phyloP scores from a whole-genome alignment of 2,797 vertebrate genomes.

The Halcyon leucocephala region DNA sequence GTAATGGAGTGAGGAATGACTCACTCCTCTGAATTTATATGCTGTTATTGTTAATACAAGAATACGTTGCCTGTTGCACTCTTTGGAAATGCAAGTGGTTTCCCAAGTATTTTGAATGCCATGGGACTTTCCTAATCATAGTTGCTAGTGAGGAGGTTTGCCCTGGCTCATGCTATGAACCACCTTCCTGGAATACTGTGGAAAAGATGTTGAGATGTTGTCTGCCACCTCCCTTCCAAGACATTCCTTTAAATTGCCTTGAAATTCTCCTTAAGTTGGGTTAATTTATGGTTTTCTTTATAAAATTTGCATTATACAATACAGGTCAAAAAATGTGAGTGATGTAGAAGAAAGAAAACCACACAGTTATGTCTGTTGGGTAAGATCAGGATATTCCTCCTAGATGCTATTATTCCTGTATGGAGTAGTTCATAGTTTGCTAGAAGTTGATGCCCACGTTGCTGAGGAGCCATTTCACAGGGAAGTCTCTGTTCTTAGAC shows the following conservation, averaged over 20 bases:
- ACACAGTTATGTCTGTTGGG: not conserved
- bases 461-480: not conserved
- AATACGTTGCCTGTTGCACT: not conserved
- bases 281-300: not conserved
- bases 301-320: not conserved
- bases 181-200: not conserved
- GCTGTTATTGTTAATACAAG: not conserved
- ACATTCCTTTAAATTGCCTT: not conserved
- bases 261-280: not conserved
- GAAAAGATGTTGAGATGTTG: not conserved
- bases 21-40: not conserved
- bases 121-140: not conserved
- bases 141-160: not conserved
- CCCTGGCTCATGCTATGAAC: not conserved
- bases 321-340: not conserved
- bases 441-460: not conserved
- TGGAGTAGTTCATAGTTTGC: not conserved
- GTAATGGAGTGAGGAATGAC: not conserved
- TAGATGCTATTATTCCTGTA: not conserved
- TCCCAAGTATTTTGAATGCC: not conserved
- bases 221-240: not conserved
- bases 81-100: constrained; percentile 4
- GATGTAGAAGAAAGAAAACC: not conserved
- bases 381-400: not conserved
- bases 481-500: not conserved